Conservation (phyloP, 2,888 invertebrate genomes). For the Epirrita christyi region DNA sequence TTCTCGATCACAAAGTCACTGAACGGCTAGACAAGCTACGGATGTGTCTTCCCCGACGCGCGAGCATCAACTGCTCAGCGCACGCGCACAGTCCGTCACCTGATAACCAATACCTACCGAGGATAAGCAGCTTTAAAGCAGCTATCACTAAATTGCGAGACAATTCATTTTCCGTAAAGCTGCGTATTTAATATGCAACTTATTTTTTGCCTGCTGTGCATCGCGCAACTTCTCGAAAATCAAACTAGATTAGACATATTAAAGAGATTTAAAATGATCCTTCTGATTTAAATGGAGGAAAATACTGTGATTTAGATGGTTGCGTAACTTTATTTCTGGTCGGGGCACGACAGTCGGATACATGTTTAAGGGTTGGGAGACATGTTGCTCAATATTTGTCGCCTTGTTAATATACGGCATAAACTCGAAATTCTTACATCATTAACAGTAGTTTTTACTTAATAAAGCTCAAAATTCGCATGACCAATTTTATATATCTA, state of each 20-base stretch:
- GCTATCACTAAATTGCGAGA: conserved; percentile 59
- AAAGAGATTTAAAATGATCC: no score
- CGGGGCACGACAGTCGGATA: background rate
- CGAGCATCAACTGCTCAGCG: conserved; percentile 79
- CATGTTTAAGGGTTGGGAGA: background rate
- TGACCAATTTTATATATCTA: conserved; percentile 20
- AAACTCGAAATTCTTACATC: conserved; percentile 1
- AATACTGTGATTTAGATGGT: no score
- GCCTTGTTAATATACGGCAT: background rate
- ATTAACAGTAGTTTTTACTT: background rate
- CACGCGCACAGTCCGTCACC: conserved; percentile 57
- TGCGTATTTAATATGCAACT: conserved; percentile 21
- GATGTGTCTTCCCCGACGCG: conserved; percentile 80
- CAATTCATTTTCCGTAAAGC: conserved; percentile 48
- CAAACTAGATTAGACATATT: no score
- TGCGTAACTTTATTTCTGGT: no score
- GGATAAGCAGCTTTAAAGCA: conserved; percentile 57
- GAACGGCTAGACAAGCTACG: conserved; percentile 59
- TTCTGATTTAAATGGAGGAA: no score
- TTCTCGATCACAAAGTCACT: conserved; percentile 64
- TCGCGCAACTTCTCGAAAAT: no score
- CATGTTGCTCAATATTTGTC: background rate
- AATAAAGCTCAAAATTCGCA: conserved; percentile 8
- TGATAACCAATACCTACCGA: conserved; percentile 76
- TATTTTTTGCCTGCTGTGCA: background rate